Percentiles rank a stretch among this genome's conserved stretches.
These are phyloP conservation scores for Julus scanicus DNA, from an alignment of 2,888 invertebrate genomes.

Conservation along the genomic window DNA sequence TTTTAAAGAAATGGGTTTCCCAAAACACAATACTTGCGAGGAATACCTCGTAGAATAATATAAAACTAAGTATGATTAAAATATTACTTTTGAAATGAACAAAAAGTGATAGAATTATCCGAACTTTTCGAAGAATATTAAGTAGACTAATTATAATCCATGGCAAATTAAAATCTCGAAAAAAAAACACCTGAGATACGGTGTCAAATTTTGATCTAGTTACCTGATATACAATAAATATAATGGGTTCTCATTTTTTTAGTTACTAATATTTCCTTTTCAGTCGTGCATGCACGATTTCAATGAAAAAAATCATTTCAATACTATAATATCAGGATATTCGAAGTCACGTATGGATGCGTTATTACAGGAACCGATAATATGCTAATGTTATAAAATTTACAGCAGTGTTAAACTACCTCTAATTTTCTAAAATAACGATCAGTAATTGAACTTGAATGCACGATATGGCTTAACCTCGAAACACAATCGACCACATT, in stretches of 20 bases:
- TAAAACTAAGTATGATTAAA: neutral
- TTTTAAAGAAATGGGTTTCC: conserved; percentile 5
- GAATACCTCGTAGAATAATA: neutral
- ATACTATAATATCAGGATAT: neutral
- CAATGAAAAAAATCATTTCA: neutral
- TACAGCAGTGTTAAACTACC: neutral
- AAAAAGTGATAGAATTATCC: neutral
- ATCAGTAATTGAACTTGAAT: conserved; percentile 17
- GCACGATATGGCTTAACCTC: neutral
- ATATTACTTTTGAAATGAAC: neutral
- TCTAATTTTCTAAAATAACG: neutral
- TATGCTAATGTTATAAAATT: neutral
- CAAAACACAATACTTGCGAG: neutral
- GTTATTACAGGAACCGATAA: neutral
- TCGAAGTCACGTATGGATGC: neutral
- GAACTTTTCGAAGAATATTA: neutral
- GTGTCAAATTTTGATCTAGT: neutral
- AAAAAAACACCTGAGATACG: neutral
- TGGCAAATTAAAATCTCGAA: neutral
- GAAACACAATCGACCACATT: neutral
- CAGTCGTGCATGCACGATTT: neutral
- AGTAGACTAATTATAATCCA: neutral
- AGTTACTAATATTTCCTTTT: neutral
- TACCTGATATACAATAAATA: neutral
- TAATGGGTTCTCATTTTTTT: neutral